Percentiles rank a stretch among this genome's conserved stretches.
These are phyloP conservation scores for Drosophila demipolita DNA, from an alignment of 2,888 invertebrate species.

Conservation along the genomic window DNA sequence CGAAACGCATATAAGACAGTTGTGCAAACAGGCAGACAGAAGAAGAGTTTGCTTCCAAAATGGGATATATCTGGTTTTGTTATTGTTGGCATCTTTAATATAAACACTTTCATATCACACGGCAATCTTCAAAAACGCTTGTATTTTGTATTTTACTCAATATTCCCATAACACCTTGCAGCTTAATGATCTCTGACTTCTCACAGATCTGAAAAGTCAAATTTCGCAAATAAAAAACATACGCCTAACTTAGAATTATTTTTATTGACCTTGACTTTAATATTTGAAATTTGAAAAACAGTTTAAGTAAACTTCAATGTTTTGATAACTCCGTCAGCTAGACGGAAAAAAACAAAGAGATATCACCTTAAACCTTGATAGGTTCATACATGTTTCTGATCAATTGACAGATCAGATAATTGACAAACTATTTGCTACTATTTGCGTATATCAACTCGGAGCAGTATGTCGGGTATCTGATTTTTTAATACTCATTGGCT, in stretches of 20 bases:
- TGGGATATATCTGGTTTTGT: neutral
- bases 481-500: conserved; percentile 42
- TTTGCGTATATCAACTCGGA: neutral
- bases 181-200: neutral
- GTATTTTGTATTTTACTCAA: neutral
- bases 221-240: too few species aligned
- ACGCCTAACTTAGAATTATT: neutral
- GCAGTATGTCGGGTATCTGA: neutral
- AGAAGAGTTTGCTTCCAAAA: neutral
- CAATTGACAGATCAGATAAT: neutral
- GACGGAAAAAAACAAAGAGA: neutral
- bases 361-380: neutral
- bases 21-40: neutral
- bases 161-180: neutral
- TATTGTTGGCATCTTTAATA: neutral
- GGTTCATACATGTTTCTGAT: neutral
- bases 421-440: neutral
- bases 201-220: too few species aligned
- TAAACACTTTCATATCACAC: neutral
- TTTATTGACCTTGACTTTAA: neutral
- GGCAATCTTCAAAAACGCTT: neutral
- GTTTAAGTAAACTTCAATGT: neutral
- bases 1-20: neutral
- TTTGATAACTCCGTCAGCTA: neutral
- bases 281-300: neutral